phyloP scores from a whole-genome alignment of 92 coral and sea anemone genomes.

The Actinostola sp. region DNA sequence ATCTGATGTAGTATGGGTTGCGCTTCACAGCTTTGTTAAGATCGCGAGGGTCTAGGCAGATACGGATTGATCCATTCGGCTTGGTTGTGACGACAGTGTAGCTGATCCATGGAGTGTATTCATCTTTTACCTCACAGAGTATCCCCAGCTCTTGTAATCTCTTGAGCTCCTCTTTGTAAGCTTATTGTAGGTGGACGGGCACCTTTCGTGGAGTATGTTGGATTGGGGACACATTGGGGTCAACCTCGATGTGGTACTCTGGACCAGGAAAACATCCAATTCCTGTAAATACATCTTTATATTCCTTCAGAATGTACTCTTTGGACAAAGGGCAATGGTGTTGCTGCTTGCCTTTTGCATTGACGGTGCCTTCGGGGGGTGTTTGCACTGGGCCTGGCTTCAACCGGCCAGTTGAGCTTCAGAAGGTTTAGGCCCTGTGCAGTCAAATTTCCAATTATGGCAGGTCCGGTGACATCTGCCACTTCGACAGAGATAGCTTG shows the following conservation, averaged over 20 bases:
- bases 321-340: slow-evolving; percentile 56
- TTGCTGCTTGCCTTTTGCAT: too few relatives aligned
- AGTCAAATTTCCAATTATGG: slow-evolving; percentile 52
- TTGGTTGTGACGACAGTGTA: slow-evolving; percentile 49
- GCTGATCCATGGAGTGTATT: slow-evolving; percentile 62
- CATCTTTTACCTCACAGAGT: slow-evolving; percentile 41
- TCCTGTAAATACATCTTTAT: slow-evolving; percentile 63
- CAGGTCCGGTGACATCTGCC: slow-evolving; percentile 49
- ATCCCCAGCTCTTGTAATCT: slow-evolving; percentile 45
- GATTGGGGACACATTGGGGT: slow-evolving; percentile 43
- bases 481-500: slow-evolving; percentile 37
- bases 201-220: slow-evolving; percentile 65
- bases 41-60: slow-evolving; percentile 65
- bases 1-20: slow-evolving; percentile 29
- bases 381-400: slow-evolving; percentile 16
- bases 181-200: slow-evolving; percentile 58
- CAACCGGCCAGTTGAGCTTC: slow-evolving; percentile 56
- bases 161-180: slow-evolving; percentile 47
- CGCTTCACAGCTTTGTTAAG: slow-evolving; percentile 53
- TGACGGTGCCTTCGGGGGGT: too few relatives aligned
- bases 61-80: slow-evolving; percentile 50
- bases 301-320: slow-evolving; percentile 48
- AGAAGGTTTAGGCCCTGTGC: slow-evolving; percentile 53
- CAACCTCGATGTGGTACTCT: slow-evolving; percentile 57
- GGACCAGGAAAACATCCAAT: slow-evolving; percentile 61